Conservation (phyloP, 1,140 invertebrate species). For the Drosophila watanabei region DNA sequence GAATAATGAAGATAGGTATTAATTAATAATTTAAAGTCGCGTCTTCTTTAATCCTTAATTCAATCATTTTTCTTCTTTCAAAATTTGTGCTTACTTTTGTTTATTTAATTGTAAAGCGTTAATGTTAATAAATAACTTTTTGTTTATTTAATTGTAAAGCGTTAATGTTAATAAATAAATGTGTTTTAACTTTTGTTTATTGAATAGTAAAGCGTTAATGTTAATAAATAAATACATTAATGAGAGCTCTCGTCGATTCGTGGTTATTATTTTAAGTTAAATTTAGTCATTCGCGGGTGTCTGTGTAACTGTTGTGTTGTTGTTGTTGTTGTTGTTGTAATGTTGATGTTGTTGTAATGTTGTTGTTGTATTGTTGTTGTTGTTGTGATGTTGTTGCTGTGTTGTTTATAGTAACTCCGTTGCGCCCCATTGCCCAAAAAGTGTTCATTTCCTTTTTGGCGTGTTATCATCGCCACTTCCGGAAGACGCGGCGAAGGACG, state of each 20-base stretch:
- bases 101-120: background rate
- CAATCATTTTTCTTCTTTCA: background rate
- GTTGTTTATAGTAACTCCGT: slow-evolving; percentile 49
- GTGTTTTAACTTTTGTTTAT: background rate
- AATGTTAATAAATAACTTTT: background rate
- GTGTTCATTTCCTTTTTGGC: slow-evolving; percentile 80
- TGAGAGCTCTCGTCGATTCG: background rate
- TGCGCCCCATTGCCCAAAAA: slow-evolving; percentile 68
- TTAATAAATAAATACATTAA: background rate
- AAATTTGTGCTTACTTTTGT: background rate
- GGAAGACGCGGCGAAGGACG: slow-evolving; percentile 35
- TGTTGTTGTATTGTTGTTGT: no score
- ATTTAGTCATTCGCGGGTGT: slow-evolving; percentile 14
- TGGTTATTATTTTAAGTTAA: background rate
- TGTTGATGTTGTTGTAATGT: no score
- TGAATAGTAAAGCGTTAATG: fast-evolving
- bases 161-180: background rate
- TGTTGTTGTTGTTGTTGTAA: background rate
- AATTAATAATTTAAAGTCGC: no score
- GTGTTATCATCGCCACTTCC: slow-evolving; percentile 77
- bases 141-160: no score
- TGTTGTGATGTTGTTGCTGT: no score
- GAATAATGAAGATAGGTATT: no score
- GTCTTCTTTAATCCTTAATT: no score
- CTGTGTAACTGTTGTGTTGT: background rate